Percentiles rank a stretch among this genome's conserved stretches.
Evolutionary conservation across 35 echinoderm and acorn worm genomes (phyloP).

Genomic region (Ophiothrix spiculata): DNA sequence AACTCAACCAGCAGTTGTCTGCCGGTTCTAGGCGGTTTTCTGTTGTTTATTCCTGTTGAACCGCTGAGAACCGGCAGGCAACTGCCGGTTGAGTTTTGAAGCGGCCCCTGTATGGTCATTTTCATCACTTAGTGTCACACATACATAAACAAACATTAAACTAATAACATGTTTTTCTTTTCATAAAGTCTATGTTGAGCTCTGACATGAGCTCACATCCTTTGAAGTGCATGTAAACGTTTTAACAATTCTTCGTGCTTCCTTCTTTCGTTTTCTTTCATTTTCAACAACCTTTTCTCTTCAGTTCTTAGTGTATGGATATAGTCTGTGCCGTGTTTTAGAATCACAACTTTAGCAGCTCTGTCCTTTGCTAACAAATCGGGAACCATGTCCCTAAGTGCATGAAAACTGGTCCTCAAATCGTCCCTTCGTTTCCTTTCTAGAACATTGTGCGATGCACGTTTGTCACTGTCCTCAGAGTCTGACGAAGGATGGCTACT

Average conservation of each 20-base stretch:
- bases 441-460: slow-evolving; percentile 90
- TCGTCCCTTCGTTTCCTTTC: slow-evolving; percentile 92
- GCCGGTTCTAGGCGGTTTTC: too few species aligned
- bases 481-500: slow-evolving; percentile 80
- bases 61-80: too few species aligned
- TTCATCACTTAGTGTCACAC: too few species aligned
- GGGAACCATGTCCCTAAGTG: slow-evolving; percentile 73
- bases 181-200: background rate
- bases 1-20: too few species aligned
- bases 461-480: slow-evolving; percentile 85
- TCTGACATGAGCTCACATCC: background rate
- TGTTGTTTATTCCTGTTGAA: too few species aligned
- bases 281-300: slow-evolving; percentile 22
- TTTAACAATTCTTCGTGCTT: slow-evolving; percentile 16
- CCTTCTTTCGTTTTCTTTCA: background rate
- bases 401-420: slow-evolving; percentile 70
- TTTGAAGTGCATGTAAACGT: slow-evolving; percentile 20
- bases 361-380: slow-evolving; percentile 53
- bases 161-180: background rate
- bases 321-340: slow-evolving; percentile 75
- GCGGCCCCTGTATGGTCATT: too few species aligned
- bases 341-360: slow-evolving; percentile 92
- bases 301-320: slow-evolving; percentile 38
- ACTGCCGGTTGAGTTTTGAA: too few species aligned
- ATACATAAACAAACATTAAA: too few species aligned